Percentiles rank a stretch among this genome's conserved stretches.
Conservation (phyloP, 2,888 invertebrate genomes). For the Pandemis corylana region DNA sequence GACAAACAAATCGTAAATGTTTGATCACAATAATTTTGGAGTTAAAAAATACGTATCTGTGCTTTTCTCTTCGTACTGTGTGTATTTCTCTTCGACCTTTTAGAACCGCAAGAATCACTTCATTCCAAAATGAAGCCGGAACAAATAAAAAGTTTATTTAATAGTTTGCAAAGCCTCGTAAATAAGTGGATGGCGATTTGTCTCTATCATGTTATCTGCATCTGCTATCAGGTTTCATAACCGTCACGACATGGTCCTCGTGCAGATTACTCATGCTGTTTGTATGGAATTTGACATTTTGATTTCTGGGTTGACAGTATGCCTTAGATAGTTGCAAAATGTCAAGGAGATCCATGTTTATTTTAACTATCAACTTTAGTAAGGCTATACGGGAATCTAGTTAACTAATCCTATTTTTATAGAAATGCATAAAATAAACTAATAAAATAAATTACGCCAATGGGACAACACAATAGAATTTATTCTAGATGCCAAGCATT, state of each 20-base stretch:
- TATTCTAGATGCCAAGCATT: too few relatives aligned
- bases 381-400: too few relatives aligned
- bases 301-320: slow-evolving; percentile 3
- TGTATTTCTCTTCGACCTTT: too few relatives aligned
- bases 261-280: slow-evolving; percentile 18
- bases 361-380: too few relatives aligned
- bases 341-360: slow-evolving; percentile 9
- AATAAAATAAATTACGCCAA: too few relatives aligned
- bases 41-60: too few relatives aligned
- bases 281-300: slow-evolving; percentile 19
- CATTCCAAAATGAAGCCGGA: background rate
- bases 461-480: too few relatives aligned
- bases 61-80: too few relatives aligned
- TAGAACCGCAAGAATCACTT: background rate
- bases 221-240: slow-evolving; percentile 24
- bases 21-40: too few relatives aligned
- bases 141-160: background rate
- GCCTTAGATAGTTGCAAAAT: background rate
- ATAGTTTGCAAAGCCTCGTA: slow-evolving; percentile 12
- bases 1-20: too few relatives aligned
- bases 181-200: slow-evolving; percentile 28
- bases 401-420: too few relatives aligned
- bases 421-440: too few relatives aligned
- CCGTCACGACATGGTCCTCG: slow-evolving; percentile 19
- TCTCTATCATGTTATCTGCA: slow-evolving; percentile 25